Conservation (phyloP, 2,113 vertebrate genomes). For the Oophaga pumilio region DNA sequence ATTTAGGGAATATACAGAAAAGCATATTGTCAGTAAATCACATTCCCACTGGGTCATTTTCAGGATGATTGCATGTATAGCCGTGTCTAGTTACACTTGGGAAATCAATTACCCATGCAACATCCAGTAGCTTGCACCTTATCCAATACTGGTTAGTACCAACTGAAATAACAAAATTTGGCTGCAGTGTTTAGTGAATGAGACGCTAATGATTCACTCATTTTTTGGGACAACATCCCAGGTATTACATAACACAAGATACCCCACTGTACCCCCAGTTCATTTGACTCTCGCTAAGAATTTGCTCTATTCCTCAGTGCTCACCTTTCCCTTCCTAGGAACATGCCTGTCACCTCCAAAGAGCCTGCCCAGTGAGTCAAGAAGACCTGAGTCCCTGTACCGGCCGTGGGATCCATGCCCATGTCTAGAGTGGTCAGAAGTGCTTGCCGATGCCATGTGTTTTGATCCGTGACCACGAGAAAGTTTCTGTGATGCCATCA, state of each 20-base stretch:
- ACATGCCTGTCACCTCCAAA: constrained; percentile 91
- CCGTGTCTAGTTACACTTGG: neutral
- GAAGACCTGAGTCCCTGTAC: constrained; percentile 89
- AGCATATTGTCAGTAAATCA: constrained; percentile 12
- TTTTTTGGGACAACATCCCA: neutral
- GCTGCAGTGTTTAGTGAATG: constrained; percentile 12
- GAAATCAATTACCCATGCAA: neutral
- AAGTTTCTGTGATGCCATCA: constrained; percentile 85
- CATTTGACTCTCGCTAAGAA: constrained; percentile 57
- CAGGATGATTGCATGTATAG: neutral
- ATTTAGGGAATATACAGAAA: constrained; percentile 11
- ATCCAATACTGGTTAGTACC: constrained; percentile 8
- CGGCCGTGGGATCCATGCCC: constrained; percentile 78
- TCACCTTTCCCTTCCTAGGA: constrained; percentile 96
- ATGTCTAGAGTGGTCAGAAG: constrained; percentile 82
- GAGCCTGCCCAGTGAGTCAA: constrained; percentile 96
- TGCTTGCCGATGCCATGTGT: constrained; percentile 89
- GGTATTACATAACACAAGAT: constrained; percentile 21
- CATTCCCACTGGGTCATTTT: neutral
- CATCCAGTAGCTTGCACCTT: neutral
- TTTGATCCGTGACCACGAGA: constrained; percentile 78
- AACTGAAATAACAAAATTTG: neutral
- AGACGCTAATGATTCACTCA: neutral
- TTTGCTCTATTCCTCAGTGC: constrained; percentile 77
- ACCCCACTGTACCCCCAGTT: constrained; percentile 54